These are phyloP conservation scores for Candidula unifasciata DNA, from an alignment of 2,888 invertebrate genomes.

Conservation along the genomic window DNA sequence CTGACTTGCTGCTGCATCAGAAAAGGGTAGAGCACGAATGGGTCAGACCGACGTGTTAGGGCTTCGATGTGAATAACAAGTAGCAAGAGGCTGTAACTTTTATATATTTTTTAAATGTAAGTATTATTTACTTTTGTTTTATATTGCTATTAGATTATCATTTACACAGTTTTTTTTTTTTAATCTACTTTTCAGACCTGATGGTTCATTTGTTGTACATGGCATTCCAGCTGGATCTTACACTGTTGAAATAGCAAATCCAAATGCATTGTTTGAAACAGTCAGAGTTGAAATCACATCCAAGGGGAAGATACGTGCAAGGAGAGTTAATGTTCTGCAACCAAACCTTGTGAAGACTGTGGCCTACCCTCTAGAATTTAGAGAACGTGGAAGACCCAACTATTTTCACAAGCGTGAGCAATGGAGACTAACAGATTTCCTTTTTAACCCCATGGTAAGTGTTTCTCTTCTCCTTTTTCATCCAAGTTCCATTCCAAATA, in stretches of 20 bases:
- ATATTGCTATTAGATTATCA: no score
- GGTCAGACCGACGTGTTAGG: no score
- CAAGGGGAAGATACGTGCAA: conserved; percentile 96
- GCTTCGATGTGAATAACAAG: no score
- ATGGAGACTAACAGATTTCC: conserved; percentile 96
- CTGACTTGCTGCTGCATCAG: no score
- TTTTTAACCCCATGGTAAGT: conserved; percentile 94
- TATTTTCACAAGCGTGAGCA: conserved; percentile 94
- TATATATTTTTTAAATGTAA: no score
- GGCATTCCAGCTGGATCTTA: conserved; percentile 85
- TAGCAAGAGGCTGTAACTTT: no score
- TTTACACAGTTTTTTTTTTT: not conserved
- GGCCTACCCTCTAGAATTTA: conserved; percentile 93
- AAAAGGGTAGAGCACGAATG: no score
- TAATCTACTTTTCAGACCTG: conserved; percentile 82
- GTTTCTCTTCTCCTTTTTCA: no score
- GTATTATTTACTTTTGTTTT: not conserved
- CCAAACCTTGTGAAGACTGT: conserved; percentile 88
- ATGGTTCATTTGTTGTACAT: conserved; percentile 92
- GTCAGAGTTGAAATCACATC: conserved; percentile 97
- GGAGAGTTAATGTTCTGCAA: conserved; percentile 95
- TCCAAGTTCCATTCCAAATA: no score
- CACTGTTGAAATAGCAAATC: conserved; percentile 92
- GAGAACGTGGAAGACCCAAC: conserved; percentile 85
- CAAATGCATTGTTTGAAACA: conserved; percentile 94